Evolutionary conservation across 2,113 vertebrate genomes (phyloP), one percentile per base, ranked within the genome.

Genomic region (Salminus brasiliensis): DNA sequence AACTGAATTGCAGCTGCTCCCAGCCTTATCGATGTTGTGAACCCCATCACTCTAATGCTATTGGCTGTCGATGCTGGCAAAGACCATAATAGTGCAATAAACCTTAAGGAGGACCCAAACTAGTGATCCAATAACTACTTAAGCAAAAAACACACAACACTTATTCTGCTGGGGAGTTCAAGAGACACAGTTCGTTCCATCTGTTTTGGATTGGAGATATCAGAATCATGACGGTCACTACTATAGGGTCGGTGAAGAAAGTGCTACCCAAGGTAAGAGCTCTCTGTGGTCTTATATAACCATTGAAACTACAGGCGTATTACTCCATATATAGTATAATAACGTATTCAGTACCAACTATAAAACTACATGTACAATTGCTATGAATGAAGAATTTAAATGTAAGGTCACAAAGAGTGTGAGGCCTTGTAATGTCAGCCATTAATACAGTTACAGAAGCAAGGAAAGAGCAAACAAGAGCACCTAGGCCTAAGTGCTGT

Each of bases 211-310:
- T 21, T 10, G 41, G 36, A 72, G 15, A 21, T 78, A 60, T 52
- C 1, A 6, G 27, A 47, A 80, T 34, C 69, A 97, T 97, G 95
- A 85, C 93, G 60, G 30, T 0, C 83, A 78, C 88, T 91, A 11
- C 18, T 15, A 89, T 93, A 81, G 85, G 83, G 18, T 88, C 84
- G 69, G 93, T 98, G 30, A 95, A 90, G 84, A 96, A 95, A 81
- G 95, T 95, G 94, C 91, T 97, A n/a, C 88, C 92, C 15, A 96
- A 95, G 95, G 97, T 97, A 89, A 92, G 91, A 53, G 4, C 5
- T 55, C 21, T 4, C 23, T 47, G 16, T 21, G 10, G 4, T 41
- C 65, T 63, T 75, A 16, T 63, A 21, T 1, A 52, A 0, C 23
- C 23, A 21, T 41, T 23, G 4, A 55, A 55, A 53, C 49, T 53